Conservation (phyloP, 1,140 invertebrate species). For the Papilio dardanus region DNA sequence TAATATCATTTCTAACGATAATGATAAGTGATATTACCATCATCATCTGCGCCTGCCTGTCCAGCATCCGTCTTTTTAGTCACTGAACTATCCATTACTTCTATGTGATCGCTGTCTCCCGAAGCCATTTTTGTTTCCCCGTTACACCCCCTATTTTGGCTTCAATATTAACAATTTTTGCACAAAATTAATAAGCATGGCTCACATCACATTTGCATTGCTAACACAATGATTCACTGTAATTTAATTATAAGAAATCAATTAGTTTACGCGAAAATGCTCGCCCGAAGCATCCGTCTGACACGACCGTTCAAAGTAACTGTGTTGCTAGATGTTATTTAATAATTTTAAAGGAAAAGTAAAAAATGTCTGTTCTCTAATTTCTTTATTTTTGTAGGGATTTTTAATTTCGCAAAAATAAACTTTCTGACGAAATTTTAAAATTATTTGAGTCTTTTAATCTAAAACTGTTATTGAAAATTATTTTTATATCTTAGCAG, state of each 20-base stretch:
- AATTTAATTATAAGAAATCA: conserved; percentile 82
- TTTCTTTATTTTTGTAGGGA: neutral
- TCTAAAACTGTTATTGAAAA: too few relatives aligned
- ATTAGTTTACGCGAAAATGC: conserved; percentile 77
- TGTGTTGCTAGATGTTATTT: conserved; percentile 53
- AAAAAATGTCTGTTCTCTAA: neutral
- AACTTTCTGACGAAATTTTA: neutral
- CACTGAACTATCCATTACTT: conserved; percentile 75
- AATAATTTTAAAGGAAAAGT: neutral
- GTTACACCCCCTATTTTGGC: conserved; percentile 77
- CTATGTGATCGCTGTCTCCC: conserved; percentile 83
- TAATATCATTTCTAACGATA: conserved; percentile 32
- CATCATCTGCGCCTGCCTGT: conserved; percentile 68
- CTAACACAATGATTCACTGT: conserved; percentile 75
- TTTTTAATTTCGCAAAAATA: neutral
- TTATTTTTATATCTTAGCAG: too few relatives aligned
- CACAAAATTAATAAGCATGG: conserved; percentile 75
- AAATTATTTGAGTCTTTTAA: neutral
- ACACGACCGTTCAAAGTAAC: conserved; percentile 76
- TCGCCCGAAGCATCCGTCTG: conserved; percentile 73
- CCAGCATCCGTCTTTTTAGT: conserved; percentile 68
- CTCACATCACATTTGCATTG: conserved; percentile 74
- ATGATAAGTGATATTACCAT: conserved; percentile 59
- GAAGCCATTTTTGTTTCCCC: conserved; percentile 85
- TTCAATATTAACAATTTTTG: conserved; percentile 62